Conservation (phyloP, 2,113 vertebrate species). For the Sterna hirundo region DNA sequence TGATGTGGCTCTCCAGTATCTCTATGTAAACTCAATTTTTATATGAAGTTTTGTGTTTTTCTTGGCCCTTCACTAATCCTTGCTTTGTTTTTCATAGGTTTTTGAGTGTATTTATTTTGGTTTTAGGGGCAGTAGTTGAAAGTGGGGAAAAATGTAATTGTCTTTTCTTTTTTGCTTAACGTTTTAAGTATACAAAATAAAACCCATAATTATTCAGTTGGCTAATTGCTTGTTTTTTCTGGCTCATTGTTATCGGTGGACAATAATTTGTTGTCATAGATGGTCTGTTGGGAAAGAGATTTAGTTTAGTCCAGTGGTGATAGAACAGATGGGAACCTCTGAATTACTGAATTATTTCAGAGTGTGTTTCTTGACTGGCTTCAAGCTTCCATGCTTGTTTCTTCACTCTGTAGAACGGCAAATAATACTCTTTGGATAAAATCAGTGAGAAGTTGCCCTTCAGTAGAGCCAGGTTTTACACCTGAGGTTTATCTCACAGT, state of each 20-base stretch:
- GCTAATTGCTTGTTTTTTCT: constrained; percentile 41
- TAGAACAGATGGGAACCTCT: not conserved
- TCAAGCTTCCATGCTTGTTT: not conserved
- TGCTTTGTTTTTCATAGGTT: constrained; percentile 31
- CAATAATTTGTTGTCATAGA: constrained; percentile 36
- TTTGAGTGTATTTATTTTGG: constrained; percentile 50
- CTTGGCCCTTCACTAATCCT: constrained; percentile 12
- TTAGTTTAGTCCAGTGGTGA: not conserved
- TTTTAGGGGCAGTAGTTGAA: constrained; percentile 23
- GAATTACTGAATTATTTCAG: not conserved
- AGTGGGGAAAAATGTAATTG: constrained; percentile 20
- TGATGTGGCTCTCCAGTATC: not conserved
- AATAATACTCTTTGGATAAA: not conserved
- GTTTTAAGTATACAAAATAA: constrained; percentile 34
- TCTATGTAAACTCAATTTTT: constrained; percentile 22
- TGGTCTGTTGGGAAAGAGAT: constrained; percentile 5
- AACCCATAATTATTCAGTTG: constrained; percentile 18
- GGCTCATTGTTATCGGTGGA: not conserved
- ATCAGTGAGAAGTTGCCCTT: not conserved
- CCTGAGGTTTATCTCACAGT: not conserved
- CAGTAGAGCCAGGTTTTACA: not conserved
- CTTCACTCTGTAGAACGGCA: not conserved
- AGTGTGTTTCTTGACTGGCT: not conserved
- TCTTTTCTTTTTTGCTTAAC: constrained; percentile 30
- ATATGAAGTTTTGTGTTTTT: constrained; percentile 32